Conservation (phyloP, 2,888 invertebrate genomes). For the Andrena minutula region DNA sequence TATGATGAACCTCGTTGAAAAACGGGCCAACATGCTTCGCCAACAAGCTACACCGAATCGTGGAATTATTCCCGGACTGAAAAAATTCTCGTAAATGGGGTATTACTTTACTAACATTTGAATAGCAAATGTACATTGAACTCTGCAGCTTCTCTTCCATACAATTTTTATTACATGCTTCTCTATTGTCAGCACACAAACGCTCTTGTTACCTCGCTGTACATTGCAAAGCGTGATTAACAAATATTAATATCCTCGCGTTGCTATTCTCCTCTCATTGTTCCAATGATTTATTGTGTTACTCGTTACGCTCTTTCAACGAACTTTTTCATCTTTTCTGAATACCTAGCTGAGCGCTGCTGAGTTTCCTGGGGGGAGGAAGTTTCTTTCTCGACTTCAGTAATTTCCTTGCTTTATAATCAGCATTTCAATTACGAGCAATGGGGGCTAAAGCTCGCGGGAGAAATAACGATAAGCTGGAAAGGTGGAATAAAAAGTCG, state of each 20-base stretch:
- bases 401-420: constrained; percentile 20
- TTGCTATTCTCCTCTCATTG: constrained; percentile 6
- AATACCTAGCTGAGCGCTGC: neutral
- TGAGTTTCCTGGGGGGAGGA: neutral
- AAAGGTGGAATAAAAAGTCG: neutral
- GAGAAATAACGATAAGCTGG: constrained; percentile 17
- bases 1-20: neutral
- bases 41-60: too few relatives aligned
- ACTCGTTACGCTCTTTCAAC: neutral
- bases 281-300: neutral
- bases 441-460: neutral
- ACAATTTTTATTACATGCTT: too few relatives aligned
- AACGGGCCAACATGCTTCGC: neutral
- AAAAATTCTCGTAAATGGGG: too few relatives aligned
- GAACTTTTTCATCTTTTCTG: neutral
- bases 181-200: too few relatives aligned
- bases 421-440: constrained; percentile 35
- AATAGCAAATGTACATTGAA: too few relatives aligned
- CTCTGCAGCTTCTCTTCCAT: neutral
- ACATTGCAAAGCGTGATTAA: neutral
- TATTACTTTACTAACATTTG: too few relatives aligned
- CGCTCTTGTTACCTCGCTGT: neutral
- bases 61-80: too few relatives aligned
- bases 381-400: neutral
- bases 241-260: neutral